Conservation (phyloP, 2,888 invertebrate species). For the Drosophila neotestacea region DNA sequence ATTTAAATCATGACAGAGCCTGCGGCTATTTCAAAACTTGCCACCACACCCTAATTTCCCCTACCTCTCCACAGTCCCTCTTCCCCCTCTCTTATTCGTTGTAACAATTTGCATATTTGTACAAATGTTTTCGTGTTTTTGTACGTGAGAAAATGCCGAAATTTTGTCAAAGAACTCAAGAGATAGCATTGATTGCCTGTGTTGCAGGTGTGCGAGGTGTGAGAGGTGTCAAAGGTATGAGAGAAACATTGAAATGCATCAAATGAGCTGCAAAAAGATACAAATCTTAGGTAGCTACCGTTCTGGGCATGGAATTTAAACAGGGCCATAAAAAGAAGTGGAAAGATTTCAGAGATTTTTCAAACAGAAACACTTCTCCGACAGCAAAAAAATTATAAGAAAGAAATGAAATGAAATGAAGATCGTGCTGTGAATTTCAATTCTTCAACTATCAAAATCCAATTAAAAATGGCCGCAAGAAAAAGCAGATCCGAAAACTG, state of each 20-base stretch:
- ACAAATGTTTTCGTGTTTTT: constrained; percentile 43
- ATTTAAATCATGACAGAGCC: constrained; percentile 25
- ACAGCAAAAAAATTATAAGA: neutral
- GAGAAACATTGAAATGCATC: constrained; percentile 74
- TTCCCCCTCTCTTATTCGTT: neutral
- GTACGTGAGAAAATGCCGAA: constrained; percentile 76
- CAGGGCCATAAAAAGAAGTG: constrained; percentile 45
- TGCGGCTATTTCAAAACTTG: constrained; percentile 37
- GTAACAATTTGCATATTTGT: constrained; percentile 69
- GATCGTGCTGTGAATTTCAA: constrained; percentile 59
- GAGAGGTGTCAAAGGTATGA: constrained; percentile 43
- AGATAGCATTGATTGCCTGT: constrained; percentile 6
- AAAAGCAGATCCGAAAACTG: constrained; percentile 2
- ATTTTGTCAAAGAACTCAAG: constrained; percentile 44
- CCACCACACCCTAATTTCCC: constrained; percentile 17
- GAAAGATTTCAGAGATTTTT: constrained; percentile 37
- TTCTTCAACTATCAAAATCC: constrained; percentile 53
- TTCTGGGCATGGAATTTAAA: constrained; percentile 49
- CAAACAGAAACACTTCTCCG: neutral
- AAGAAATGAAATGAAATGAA: constrained; percentile 6
- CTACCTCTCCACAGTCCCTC: neutral
- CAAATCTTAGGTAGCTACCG: constrained; percentile 65
- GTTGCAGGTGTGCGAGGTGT: constrained; percentile 43
- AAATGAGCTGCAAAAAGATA: constrained; percentile 66
- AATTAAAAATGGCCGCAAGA: constrained; percentile 51